Percentiles rank a stretch among this genome's conserved stretches.
phyloP scores from a whole-genome alignment of 2,113 vertebrate species.

The Pelobates fuscus region DNA sequence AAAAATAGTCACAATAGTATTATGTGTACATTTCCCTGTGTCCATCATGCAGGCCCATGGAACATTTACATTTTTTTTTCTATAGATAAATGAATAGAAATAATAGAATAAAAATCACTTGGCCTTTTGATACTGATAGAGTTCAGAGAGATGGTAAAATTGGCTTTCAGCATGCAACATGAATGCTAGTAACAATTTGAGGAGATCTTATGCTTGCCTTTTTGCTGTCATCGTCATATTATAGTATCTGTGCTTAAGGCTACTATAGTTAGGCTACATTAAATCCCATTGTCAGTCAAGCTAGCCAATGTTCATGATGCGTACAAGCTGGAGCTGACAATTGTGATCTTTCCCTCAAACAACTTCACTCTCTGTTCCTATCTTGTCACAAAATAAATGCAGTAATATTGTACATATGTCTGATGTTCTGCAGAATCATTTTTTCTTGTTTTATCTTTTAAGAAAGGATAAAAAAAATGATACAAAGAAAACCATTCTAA shows the following conservation, averaged over 20 bases:
- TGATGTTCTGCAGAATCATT: constrained; percentile 32
- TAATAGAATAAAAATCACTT: no score
- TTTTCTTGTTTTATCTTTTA: constrained; percentile 18
- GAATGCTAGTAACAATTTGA: constrained; percentile 54
- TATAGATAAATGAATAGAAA: no score
- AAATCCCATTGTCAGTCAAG: constrained; percentile 65
- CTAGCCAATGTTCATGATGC: constrained; percentile 57
- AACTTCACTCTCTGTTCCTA: constrained; percentile 59
- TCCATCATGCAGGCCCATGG: no score
- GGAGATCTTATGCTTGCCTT: constrained; percentile 54
- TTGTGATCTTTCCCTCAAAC: constrained; percentile 56
- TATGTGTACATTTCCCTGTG: no score
- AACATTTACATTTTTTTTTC: no score
- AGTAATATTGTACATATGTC: constrained; percentile 44
- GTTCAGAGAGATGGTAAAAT: constrained; percentile 31
- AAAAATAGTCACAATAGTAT: no score
- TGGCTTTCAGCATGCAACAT: constrained; percentile 52
- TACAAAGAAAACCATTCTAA: background rate
- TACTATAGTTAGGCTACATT: constrained; percentile 62
- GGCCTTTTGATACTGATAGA: background rate
- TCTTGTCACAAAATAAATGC: constrained; percentile 30
- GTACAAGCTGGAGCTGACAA: constrained; percentile 52
- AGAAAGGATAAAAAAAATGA: constrained; percentile 2
- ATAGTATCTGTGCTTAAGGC: constrained; percentile 67
- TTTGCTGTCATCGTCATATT: constrained; percentile 54